These are phyloP conservation scores for Schizaphis graminum DNA, from an alignment of 2,888 invertebrate genomes.

Conservation along the genomic window DNA sequence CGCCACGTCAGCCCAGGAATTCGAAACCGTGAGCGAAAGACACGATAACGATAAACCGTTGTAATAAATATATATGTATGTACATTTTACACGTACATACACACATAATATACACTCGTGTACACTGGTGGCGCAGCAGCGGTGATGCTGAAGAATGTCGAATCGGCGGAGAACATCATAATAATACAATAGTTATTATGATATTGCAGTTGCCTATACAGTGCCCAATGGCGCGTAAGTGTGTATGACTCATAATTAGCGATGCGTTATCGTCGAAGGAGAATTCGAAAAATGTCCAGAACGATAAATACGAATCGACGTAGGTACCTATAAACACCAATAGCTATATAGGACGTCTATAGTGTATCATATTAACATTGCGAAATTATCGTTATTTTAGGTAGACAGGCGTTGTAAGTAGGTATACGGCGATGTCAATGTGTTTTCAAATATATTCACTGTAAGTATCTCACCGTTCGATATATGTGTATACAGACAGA, in stretches of 20 bases:
- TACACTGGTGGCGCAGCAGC: not conserved
- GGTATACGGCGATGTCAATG: not conserved
- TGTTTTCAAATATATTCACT: not conserved
- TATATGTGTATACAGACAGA: not conserved
- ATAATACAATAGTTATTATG: not conserved
- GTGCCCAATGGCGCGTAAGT: not conserved
- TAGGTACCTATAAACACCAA: not conserved
- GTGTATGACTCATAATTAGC: not conserved
- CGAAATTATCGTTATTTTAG: not conserved
- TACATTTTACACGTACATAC: too few relatives aligned
- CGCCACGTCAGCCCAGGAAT: not conserved
- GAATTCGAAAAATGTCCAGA: slow-evolving; percentile 28
- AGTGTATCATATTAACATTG: not conserved
- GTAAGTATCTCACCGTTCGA: not conserved
- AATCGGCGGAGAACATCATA: not conserved
- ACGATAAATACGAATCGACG: slow-evolving; percentile 19
- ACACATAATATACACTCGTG: not conserved
- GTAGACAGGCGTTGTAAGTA: not conserved
- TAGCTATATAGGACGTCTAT: not conserved
- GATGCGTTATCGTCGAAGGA: slow-evolving; percentile 5
- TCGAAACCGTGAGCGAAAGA: not conserved
- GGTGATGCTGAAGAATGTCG: not conserved
- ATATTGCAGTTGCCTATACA: not conserved
- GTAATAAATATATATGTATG: not conserved
- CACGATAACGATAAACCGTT: not conserved